These are phyloP conservation scores for Drosophila mimica DNA, from an alignment of 2,888 invertebrate species.

Conservation along the genomic window DNA sequence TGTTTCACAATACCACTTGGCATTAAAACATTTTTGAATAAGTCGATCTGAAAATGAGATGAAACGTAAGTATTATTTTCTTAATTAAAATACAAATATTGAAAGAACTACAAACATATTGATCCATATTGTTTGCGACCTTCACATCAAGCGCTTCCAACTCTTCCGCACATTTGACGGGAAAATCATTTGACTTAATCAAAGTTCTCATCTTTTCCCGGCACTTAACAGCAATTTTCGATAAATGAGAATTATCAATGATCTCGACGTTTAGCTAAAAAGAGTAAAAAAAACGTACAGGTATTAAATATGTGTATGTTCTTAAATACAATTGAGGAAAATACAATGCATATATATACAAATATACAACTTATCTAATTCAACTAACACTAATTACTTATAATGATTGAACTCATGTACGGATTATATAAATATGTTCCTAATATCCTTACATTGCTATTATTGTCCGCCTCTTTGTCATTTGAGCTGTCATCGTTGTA, in stretches of 20 bases:
- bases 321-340: not conserved
- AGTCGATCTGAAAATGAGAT: slow-evolving; percentile 25
- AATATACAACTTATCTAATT: no score
- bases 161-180: slow-evolving; percentile 32
- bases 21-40: slow-evolving; percentile 33
- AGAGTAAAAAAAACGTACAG: not conserved
- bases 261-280: not conserved
- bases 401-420: not conserved
- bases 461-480: not conserved
- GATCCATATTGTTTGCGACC: slow-evolving; percentile 35
- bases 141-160: slow-evolving; percentile 39
- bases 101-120: slow-evolving; percentile 39
- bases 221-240: slow-evolving; percentile 1
- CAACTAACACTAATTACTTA: not conserved
- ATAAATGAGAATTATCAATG: slow-evolving; percentile 1
- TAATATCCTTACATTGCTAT: not conserved
- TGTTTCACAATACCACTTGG: slow-evolving; percentile 45
- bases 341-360: no score
- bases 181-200: slow-evolving; percentile 38
- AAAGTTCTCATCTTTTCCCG: slow-evolving; percentile 26
- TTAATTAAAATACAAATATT: not conserved
- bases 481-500: not conserved
- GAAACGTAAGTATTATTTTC: not conserved
- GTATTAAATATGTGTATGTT: not conserved
- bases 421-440: not conserved